Evolutionary conservation across 2,113 vertebrate genomes (phyloP).

Genomic region (Glareola pratincola): DNA sequence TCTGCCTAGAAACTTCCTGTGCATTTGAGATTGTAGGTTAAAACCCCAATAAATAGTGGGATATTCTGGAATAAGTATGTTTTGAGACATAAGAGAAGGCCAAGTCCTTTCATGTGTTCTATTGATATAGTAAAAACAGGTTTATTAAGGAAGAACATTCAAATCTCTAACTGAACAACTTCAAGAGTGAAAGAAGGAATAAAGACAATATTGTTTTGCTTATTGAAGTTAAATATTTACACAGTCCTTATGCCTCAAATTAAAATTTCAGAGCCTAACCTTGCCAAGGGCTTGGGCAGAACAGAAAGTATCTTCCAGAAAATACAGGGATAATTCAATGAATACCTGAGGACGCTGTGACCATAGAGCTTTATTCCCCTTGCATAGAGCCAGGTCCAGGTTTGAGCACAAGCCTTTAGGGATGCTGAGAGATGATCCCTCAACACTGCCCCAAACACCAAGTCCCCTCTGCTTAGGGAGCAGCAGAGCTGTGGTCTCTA

Average conservation of each 20-base stretch:
- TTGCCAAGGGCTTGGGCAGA: background rate
- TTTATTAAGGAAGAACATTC: background rate
- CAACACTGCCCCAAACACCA: too few species aligned
- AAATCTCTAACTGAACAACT: too few species aligned
- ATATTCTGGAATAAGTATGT: background rate
- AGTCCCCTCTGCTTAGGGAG: too few species aligned
- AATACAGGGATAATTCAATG: background rate
- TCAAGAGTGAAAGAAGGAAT: background rate
- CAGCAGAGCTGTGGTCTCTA: fast-evolving
- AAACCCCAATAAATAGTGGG: background rate
- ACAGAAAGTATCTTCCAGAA: background rate
- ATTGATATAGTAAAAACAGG: background rate
- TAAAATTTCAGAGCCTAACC: background rate
- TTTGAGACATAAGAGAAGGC: background rate
- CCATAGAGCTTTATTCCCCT: background rate
- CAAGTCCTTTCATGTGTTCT: background rate
- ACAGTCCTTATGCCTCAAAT: background rate
- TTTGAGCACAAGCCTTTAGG: background rate
- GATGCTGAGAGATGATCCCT: background rate
- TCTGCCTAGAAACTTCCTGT: background rate
- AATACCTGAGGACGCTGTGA: background rate
- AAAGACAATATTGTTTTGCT: background rate
- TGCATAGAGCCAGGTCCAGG: background rate
- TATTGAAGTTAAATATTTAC: background rate
- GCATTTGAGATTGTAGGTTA: background rate